Evolutionary conservation across 2,888 invertebrate genomes (phyloP), one percentile per base, ranked within the genome.

Genomic region (Prionchulus punctatus): DNA sequence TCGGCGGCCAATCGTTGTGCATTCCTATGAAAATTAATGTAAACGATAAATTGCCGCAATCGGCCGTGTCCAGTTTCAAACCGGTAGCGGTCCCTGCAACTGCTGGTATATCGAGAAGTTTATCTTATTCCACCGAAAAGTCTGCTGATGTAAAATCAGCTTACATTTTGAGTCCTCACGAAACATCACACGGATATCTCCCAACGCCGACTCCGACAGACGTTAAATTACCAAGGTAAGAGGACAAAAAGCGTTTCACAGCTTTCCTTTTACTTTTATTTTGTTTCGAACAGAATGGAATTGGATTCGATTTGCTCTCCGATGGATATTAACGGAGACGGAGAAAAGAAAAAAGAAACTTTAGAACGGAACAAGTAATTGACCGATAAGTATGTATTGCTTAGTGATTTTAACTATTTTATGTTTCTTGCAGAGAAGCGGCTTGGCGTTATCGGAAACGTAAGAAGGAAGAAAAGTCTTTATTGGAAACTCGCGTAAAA

Each of bases 291-390:
- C n/a, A n/a, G n/a, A n/a, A n/a, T n/a, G n/a, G n/a, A n/a, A n/a
- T n/a, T n/a, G n/a, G n/a, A n/a, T n/a, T n/a, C n/a, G n/a, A n/a
- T n/a, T n/a, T n/a, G n/a, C n/a, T n/a, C n/a, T n/a, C n/a, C n/a
- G n/a, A n/a, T n/a, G n/a, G n/a, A n/a, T n/a, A n/a, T n/a, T n/a
- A n/a, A n/a, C n/a, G n/a, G n/a, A n/a, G 47, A 45, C 12, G 47
- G 23, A 23, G 47, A 45, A 45, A 23, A 21, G 7, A 12, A 23
- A 12, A 45, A 45, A 23, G 47, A 45, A 23, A 7, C 23, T 7
- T 45, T 45, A 23, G 47, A 45, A 45, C 7, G 47, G 47, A 45
- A 45, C 23, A 45, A 45, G 47, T 45, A 45, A 45, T 7, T 45
- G 23, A 7, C 36, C 12, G 36, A 36, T 36, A 18, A 36, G 36